Base-by-base conservation (phyloP, 2,888 invertebrate species). In the Latrodectus elegans region DNA sequence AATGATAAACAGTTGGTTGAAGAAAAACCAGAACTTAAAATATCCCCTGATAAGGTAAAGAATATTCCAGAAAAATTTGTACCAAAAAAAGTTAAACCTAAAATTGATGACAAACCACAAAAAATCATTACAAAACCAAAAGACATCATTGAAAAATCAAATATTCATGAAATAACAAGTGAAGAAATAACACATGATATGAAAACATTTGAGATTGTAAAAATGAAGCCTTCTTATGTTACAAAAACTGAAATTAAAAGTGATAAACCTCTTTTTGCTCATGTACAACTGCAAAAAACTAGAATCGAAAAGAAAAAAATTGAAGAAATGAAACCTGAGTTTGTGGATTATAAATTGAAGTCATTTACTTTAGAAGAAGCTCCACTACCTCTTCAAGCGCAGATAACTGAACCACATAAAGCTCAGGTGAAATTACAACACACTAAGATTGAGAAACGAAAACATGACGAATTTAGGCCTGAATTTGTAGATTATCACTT, bases 401-500 rank as follows among this genome's bases (percentile, higher is more conserved):
- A 89, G 15, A 22, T 87, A 11, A 38, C 78, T 26, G 68, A 88
- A 83, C 26, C 65, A 15, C 51, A 51, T 8, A 68, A 26, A 12
- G 22, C n/a, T 17, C 22, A 68, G 15, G 53, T 78, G n/a, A 72
- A 77, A 55, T 22, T 79, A 11, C 79, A 80, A 55, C 78, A 71
- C 14, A 14, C 49, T 9, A 67, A 55, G 26, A 67, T 87, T 15
- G 53, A 78, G 76, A 89, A 84, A 68, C 22, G 53, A 76, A 52
- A 53, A n/a, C 15, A 17, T 15, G 60, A 74, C 8, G 53, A 77
- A 52, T 68, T 65, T 52, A 78, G 77, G 38, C 72, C 71, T 22
- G 60, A 88, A 71, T 78, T 88, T 84, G 70, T 80, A n/a, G 85
- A 80, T 76, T 86, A 86, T 26, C 17, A 70, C 4, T 64, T 80